Percentiles rank a stretch among this genome's conserved stretches.
Evolutionary conservation across 2,113 vertebrate species (phyloP).

Genomic region (Thunnus maccoyii): DNA sequence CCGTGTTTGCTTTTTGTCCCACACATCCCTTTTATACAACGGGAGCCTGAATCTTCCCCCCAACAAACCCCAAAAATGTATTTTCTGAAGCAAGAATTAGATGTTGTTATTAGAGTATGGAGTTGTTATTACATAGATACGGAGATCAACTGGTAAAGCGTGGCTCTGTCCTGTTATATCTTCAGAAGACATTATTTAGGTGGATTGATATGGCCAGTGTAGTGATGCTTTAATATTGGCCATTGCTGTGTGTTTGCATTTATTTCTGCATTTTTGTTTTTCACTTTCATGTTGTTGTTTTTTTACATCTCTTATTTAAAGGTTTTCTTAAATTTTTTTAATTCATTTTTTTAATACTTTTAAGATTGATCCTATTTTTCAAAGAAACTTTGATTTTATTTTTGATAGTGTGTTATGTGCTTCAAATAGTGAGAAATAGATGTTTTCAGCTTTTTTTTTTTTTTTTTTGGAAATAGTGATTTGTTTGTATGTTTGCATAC

Average conservation of each 20-base stretch:
- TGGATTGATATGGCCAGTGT: slow-evolving; percentile 38
- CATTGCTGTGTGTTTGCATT: slow-evolving; percentile 44
- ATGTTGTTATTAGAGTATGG: slow-evolving; percentile 48
- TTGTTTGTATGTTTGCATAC: slow-evolving; percentile 53
- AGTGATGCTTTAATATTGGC: slow-evolving; percentile 41
- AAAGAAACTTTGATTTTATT: slow-evolving; percentile 78
- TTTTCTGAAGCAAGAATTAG: slow-evolving; percentile 39
- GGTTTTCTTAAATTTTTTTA: slow-evolving; percentile 42
- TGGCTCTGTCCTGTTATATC: slow-evolving; percentile 43
- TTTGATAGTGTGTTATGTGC: slow-evolving; percentile 76
- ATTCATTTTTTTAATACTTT: slow-evolving; percentile 54
- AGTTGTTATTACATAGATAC: slow-evolving; percentile 27
- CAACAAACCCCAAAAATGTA: background rate
- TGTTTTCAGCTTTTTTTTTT: slow-evolving; percentile 20
- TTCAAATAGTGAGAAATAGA: slow-evolving; percentile 56
- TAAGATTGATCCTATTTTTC: slow-evolving; percentile 69
- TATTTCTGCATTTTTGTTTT: slow-evolving; percentile 47
- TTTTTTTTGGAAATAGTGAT: slow-evolving; percentile 34
- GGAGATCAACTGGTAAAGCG: slow-evolving; percentile 33
- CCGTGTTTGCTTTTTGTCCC: background rate
- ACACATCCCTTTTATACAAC: slow-evolving; percentile 9
- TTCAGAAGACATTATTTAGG: slow-evolving; percentile 38
- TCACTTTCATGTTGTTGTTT: slow-evolving; percentile 21
- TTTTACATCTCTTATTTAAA: slow-evolving; percentile 73
- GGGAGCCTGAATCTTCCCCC: slow-evolving; percentile 11